Evolutionary conservation across 1,140 invertebrate species (phyloP), one percentile per base, ranked within the genome.

Genomic region (Pseudomyrmex pallidus): DNA sequence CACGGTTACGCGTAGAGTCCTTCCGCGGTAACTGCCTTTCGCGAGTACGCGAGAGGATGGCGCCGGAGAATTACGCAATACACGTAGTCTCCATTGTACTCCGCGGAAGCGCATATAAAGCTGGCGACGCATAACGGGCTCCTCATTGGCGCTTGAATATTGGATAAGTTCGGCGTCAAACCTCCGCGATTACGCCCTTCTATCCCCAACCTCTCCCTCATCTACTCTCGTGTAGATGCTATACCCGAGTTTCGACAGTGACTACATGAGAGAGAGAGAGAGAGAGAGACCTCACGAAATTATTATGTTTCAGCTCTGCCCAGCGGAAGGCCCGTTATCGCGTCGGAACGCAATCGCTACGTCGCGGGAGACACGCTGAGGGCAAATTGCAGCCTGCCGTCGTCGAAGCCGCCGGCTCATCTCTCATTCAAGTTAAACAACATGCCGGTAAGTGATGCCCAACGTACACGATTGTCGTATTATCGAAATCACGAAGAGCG

Each of bases 381-480:
- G 88, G 97, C 97, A 82, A 98, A 97, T 94, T 98, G 97, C 93
- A 96, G 95, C 68, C 96, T 96, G n/a, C 95, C 96, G 44, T 95
- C 96, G 1, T 97, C 97, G n/a, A 94, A 95, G 72, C 97, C 97
- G 9, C 95, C 96, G 9, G 95, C 96, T 46, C 94, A 95, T 59
- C 93, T 97, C 59, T 95, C 95, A 54, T 97, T 97, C 94, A 95
- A 95, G 82, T 95, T 97, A 82, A 98, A 97, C 92, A 96, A 96
- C 90, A 92, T 95, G 82, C 95, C 95, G 94, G 97, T 97, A 95
- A 97, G 96, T 96, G 89, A 85, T 83, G 70, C 63, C 82, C 72
- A 78, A 87, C 62, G 72, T n/a, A 63, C 73, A 66, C 46, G 76
- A 72, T 80, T 80, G 82, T 84, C 64, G 70, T 72, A 80, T 84